These are phyloP conservation scores for Leptoclinus maculatus DNA, from an alignment of 2,797 vertebrate genomes.

Conservation along the genomic window DNA sequence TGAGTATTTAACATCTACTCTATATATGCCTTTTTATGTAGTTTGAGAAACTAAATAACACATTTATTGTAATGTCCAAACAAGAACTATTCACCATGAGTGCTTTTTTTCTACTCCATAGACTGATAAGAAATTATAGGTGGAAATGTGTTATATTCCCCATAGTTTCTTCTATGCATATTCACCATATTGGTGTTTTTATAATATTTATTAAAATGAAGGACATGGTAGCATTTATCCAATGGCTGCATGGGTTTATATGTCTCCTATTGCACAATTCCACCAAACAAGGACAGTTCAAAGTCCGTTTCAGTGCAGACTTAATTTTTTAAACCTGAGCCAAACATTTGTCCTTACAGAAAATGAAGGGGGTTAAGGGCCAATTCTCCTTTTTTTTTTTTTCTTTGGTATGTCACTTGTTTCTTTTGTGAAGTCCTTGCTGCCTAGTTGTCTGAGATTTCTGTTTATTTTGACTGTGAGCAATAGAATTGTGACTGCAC, in stretches of 20 bases:
- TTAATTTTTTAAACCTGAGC: conserved; percentile 65
- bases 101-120: conserved; percentile 23
- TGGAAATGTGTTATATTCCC: conserved; percentile 50
- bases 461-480: conserved; percentile 58
- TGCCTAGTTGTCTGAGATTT: conserved; percentile 42
- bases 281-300: conserved; percentile 53
- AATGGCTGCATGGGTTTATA: conserved; percentile 53
- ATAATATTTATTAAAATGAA: conserved; percentile 77
- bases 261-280: conserved; percentile 68
- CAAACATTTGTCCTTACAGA: conserved; percentile 52
- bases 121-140: conserved; percentile 40
- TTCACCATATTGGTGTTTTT: conserved; percentile 88
- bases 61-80: conserved; percentile 48
- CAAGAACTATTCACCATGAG: conserved; percentile 39
- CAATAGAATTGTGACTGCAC: conserved; percentile 45
- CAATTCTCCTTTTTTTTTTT: background rate
- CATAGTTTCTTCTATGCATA: conserved; percentile 51
- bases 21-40: conserved; percentile 49
- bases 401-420: conserved; percentile 17
- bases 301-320: conserved; percentile 61
- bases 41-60: conserved; percentile 46
- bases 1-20: conserved; percentile 44
- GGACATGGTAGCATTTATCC: conserved; percentile 62
- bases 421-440: conserved; percentile 44
- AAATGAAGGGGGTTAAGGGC: conserved; percentile 48